A percentile compares a stretch with the other conserved stretches of the same genome.
Evolutionary conservation across 1,140 invertebrate species (phyloP).

Genomic region (Lepidurus packardi): DNA sequence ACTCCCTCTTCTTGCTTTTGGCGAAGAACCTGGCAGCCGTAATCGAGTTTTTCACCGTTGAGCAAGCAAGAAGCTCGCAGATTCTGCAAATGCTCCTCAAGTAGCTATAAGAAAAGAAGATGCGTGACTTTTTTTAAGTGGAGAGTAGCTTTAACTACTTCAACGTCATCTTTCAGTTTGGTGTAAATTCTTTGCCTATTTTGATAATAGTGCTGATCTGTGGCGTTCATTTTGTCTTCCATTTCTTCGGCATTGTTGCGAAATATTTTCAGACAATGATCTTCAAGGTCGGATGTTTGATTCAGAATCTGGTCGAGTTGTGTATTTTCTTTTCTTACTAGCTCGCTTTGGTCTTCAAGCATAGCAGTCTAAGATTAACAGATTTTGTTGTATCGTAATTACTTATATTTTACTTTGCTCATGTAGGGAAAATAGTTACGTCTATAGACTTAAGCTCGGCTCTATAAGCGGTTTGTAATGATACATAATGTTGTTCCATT

Average conservation of each 20-base stretch:
- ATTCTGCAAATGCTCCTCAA: not conserved
- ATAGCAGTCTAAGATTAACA: not conserved
- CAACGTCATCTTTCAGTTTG: not conserved
- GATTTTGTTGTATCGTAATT: not conserved
- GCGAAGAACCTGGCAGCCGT: constrained; percentile 12
- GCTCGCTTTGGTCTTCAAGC: not conserved
- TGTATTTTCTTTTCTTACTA: not conserved
- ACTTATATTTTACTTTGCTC: not conserved
- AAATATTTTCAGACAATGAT: not conserved
- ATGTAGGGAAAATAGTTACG: not conserved
- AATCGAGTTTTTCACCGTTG: constrained; percentile 1
- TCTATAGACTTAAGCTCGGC: not conserved
- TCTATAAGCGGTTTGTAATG: not conserved
- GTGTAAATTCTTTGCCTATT: not conserved
- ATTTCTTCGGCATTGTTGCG: not conserved
- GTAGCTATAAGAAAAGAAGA: not conserved
- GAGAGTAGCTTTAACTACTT: not conserved
- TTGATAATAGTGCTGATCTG: not conserved
- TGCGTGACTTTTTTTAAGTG: not conserved
- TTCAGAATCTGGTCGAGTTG: not conserved
- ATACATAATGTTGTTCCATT: not conserved
- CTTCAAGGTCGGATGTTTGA: not conserved
- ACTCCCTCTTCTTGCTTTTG: not conserved
- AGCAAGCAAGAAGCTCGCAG: not conserved
- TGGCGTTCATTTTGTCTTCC: not conserved